Evolutionary conservation across 2,888 invertebrate species (phyloP).

Genomic region (Caenorhabditis japonica): DNA sequence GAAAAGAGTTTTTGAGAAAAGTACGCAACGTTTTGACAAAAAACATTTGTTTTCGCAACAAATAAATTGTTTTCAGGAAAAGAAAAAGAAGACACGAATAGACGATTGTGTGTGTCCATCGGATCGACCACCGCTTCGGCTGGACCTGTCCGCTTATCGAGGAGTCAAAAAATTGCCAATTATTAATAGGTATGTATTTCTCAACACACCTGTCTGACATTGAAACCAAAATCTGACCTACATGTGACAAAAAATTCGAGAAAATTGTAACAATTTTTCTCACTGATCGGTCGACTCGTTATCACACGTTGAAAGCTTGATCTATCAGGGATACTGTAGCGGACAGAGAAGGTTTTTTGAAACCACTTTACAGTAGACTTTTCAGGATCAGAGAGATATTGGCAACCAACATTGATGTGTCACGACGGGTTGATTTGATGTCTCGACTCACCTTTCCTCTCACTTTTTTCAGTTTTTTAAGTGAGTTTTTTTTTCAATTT

Average conservation of each 20-base stretch:
- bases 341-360: no score
- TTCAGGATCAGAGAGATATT: conserved; percentile 41
- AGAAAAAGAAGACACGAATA: conserved; percentile 69
- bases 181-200: conserved; percentile 32
- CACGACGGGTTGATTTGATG: conserved; percentile 73
- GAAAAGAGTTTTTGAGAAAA: conserved; percentile 83
- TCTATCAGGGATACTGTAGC: no score
- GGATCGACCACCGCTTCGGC: conserved; percentile 64
- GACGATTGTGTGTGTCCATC: conserved; percentile 76
- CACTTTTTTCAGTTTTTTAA: conserved; percentile 63
- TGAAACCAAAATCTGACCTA: no score
- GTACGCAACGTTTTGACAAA: conserved; percentile 25
- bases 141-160: conserved; percentile 68
- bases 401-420: conserved; percentile 63
- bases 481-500: conserved; percentile 58
- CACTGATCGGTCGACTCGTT: conserved; percentile 12
- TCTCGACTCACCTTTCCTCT: conserved; percentile 71
- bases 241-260: no score
- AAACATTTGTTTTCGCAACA: conserved; percentile 1
- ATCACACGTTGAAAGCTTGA: no score
- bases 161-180: conserved; percentile 38
- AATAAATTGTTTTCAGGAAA: conserved; percentile 60
- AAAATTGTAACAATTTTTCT: not conserved
- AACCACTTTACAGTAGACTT: not conserved
- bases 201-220: no score